Conservation (phyloP, 2,888 invertebrate genomes). For the Limnephilus marmoratus region DNA sequence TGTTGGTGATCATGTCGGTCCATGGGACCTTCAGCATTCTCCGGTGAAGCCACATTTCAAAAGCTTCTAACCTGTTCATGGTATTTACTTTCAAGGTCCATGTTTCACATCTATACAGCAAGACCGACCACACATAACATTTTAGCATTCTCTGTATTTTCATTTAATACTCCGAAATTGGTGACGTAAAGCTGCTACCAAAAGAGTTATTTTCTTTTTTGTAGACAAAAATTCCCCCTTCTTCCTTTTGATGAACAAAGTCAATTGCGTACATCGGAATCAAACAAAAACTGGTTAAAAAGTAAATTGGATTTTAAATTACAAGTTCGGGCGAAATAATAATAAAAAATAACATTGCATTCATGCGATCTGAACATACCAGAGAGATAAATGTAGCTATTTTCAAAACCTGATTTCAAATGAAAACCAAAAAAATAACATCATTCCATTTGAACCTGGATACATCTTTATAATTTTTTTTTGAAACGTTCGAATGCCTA, state of each 20-base stretch:
- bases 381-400: background rate
- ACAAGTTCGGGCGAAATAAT: background rate
- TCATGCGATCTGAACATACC: background rate
- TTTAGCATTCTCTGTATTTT: too few species aligned
- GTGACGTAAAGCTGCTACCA: background rate
- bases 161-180: background rate
- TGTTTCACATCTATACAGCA: too few species aligned
- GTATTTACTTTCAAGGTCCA: too few species aligned
- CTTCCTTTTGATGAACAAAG: constrained; percentile 3
- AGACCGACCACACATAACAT: too few species aligned
- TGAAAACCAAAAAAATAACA: background rate
- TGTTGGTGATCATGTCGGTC: too few species aligned
- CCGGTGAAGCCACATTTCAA: too few species aligned
- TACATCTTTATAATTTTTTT: background rate
- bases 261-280: constrained; percentile 10
- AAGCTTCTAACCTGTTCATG: too few species aligned
- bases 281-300: constrained; percentile 3
- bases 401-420: background rate
- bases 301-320: constrained; percentile 40
- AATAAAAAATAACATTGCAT: background rate
- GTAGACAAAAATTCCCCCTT: background rate
- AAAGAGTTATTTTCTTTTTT: background rate
- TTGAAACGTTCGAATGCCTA: background rate
- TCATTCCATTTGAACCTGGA: background rate
- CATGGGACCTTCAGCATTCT: too few species aligned